These are phyloP conservation scores for Drosophila rellima DNA, from an alignment of 2,888 invertebrate genomes.

Conservation along the genomic window DNA sequence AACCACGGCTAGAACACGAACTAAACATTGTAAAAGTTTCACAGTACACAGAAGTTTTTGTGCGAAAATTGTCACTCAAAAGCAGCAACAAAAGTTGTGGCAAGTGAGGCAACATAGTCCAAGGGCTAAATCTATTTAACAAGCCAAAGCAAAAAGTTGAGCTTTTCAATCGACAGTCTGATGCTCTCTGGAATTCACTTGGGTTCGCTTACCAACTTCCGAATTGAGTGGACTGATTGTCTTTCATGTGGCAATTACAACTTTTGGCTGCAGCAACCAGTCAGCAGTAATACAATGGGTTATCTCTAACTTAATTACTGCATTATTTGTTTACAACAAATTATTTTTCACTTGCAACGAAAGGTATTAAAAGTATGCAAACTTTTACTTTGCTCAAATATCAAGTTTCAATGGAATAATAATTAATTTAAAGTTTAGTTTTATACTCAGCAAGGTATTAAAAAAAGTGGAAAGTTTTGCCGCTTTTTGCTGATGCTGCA, in stretches of 20 bases:
- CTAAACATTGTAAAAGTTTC: conserved; percentile 42
- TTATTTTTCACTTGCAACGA: background rate
- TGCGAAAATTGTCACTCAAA: conserved; percentile 68
- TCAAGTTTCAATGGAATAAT: background rate
- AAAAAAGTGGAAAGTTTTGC: background rate
- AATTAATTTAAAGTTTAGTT: conserved; percentile 1
- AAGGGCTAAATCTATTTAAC: conserved; percentile 33
- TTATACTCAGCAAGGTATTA: background rate
- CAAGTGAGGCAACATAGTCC: conserved; percentile 31
- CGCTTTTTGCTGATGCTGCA: background rate
- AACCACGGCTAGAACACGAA: conserved; percentile 12
- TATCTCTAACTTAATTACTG: conserved; percentile 8
- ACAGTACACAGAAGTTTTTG: conserved; percentile 46
- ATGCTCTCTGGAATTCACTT: conserved; percentile 9
- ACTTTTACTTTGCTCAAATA: background rate
- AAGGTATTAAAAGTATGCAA: background rate
- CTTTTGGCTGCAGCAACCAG: conserved; percentile 16
- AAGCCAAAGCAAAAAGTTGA: conserved; percentile 22
- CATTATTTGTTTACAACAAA: conserved; percentile 4
- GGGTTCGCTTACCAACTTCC: conserved; percentile 6
- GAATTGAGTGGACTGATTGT: conserved; percentile 4
- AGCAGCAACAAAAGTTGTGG: conserved; percentile 32
- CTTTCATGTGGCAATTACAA: conserved; percentile 29
- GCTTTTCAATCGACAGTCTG: conserved; percentile 25
- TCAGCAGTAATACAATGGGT: background rate